Conservation (phyloP, 2,888 invertebrate species). For the Drosophila algonquin region DNA sequence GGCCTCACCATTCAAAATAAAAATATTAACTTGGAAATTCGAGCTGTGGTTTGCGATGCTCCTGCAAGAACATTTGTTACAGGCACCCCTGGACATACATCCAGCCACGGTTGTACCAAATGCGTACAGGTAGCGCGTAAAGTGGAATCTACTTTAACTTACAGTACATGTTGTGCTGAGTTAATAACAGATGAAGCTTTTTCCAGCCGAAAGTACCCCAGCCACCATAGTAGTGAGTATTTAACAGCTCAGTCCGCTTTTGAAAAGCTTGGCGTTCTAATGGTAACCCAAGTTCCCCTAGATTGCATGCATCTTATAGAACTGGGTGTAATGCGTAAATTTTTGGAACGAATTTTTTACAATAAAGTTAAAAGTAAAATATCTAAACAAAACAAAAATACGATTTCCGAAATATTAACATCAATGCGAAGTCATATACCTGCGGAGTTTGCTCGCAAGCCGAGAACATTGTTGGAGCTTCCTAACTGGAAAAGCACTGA, state of each 20-base stretch:
- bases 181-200: constrained; percentile 6
- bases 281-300: constrained; percentile 4
- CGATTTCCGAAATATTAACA: not conserved
- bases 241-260: not conserved
- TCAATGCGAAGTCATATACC: too few relatives aligned
- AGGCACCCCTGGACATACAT: too few relatives aligned
- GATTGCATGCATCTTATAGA: not conserved
- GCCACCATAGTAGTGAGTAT: not conserved
- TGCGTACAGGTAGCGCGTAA: too few relatives aligned
- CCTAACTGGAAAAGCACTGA: not conserved
- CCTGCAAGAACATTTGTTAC: too few relatives aligned
- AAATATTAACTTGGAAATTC: not conserved
- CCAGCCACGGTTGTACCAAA: too few relatives aligned
- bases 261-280: constrained; percentile 2
- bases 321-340: too few relatives aligned
- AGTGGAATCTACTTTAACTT: not conserved
- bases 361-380: too few relatives aligned
- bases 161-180: not conserved
- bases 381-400: too few relatives aligned
- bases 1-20: too few relatives aligned
- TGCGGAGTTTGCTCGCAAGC: too few relatives aligned
- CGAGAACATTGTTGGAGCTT: not conserved
- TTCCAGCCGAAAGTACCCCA: not conserved
- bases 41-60: too few relatives aligned
- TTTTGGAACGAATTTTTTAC: too few relatives aligned